Evolutionary conservation across 2,113 vertebrate species (phyloP), one percentile per base, ranked within the genome.

Genomic region (Ornithorhynchus anatinus): DNA sequence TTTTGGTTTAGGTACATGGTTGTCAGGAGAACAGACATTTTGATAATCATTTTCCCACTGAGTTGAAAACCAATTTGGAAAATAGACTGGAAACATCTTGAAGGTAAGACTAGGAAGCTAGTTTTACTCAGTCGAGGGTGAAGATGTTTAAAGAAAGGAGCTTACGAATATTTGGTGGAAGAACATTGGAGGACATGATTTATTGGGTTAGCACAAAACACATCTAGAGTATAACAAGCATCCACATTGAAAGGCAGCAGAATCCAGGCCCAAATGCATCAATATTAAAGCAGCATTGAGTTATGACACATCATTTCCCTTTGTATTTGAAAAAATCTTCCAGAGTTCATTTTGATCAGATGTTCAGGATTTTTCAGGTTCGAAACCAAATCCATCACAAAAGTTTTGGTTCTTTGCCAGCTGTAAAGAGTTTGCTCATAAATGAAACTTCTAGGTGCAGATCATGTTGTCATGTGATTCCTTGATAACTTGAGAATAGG

Each of bases 311-410:
- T 63, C 47, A 10, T 11, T 23, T n/a, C n/a, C n/a, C n/a, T n/a
- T n/a, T n/a, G n/a, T 22, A 38, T 7, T 43, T 48, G 11, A 47
- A 76, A 71, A 12, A 29, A 53, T 8, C 68, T 29, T 56, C 59
- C 47, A 59, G 73, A 64, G 33, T 63, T 83, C 22, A 80, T 69
- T 35, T 71, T 19, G 27, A 44, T 76, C 13, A 20, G 33, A 63
- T 2, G 8, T 59, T 45, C 53, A 40, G 23, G 57, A 17, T 32
- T 60, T 54, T 66, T 59, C 20, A 2, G 16, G 56, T 42, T 65
- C 44, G 38, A 25, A 33, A 59, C 5, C 45, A 36, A 62, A 61
- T 61, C 10, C 8, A 50, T 35, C 10, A 61, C 40, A 39, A 65
- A 44, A 36, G 35, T 73, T 51, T 64, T 60, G 2, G 66, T 25